phyloP scores from a whole-genome alignment of 1,140 invertebrate species.

The Matsumurasca onukii region DNA sequence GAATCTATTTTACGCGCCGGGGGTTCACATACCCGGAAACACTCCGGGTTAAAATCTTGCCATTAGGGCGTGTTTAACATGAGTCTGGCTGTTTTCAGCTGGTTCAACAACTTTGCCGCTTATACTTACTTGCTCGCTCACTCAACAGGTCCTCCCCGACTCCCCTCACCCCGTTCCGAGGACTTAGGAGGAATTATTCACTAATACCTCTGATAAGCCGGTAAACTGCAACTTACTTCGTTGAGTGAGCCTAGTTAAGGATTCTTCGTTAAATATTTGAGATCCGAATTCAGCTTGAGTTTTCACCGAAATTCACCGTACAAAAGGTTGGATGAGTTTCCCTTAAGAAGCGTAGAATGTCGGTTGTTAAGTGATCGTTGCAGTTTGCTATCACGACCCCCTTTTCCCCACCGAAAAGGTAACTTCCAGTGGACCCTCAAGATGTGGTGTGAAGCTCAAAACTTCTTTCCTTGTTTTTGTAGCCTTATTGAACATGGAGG shows the following conservation, averaged over 20 bases:
- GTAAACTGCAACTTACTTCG: neutral
- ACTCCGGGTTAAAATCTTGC: neutral
- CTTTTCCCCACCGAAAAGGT: no score
- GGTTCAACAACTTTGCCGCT: neutral
- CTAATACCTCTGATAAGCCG: slow-evolving; percentile 1
- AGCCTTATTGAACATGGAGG: no score
- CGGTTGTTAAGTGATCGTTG: no score
- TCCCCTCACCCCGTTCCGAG: neutral
- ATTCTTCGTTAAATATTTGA: slow-evolving; percentile 12
- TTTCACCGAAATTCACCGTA: no score
- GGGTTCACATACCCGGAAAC: neutral
- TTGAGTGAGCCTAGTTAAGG: slow-evolving; percentile 2
- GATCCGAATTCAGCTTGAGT: neutral
- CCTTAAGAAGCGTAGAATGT: no score
- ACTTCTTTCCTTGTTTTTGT: no score
- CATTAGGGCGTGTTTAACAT: slow-evolving; percentile 2
- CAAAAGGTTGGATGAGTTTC: no score
- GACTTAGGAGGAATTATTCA: neutral
- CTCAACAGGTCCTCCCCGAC: slow-evolving; percentile 1
- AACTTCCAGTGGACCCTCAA: no score
- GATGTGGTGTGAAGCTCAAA: no score
- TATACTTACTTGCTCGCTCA: neutral
- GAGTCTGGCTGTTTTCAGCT: neutral
- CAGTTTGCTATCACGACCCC: no score
- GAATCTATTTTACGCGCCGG: neutral